Base-by-base conservation (phyloP, 2,113 vertebrate species). In the Pygoscelis antarcticus region DNA sequence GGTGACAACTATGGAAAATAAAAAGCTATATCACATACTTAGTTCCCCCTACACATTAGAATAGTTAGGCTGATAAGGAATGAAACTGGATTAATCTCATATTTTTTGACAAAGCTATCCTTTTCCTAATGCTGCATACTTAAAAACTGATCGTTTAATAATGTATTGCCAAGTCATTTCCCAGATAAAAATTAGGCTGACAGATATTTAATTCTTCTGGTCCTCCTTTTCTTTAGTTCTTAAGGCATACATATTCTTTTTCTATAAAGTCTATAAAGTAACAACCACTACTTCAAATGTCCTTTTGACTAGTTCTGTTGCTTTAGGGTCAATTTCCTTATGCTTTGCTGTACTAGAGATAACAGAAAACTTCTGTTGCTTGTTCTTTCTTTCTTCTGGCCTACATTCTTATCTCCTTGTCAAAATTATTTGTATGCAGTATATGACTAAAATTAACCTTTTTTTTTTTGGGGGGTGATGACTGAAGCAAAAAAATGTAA, bases 301-400 rank as follows among this genome's bases (percentile, higher is more conserved):
- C 21, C 11, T 93, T 96, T 91, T 81, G 68, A 93, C 68, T 93
- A 89, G 23, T 64, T 95, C 80, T 93, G 4, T 87, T 93, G 68
- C 93, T 91, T 81, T 78, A 94, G 81, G 81, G 72, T 87, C 40
- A 75, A 81, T 87, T 94, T 94, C 60, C 55, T 86, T 75, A 78
- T 49, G 16, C 72, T 89, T 93, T 96, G 10, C 36, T 74, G 16
- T 89, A 84, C 19, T 83, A 2, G 3, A 71, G 81, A 81, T 91
- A 95, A 78, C 36, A 70, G 38, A 58, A 84, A 93, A 84, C 55
- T 89, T 89, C 30, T 84, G 8, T 52, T 71, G 7, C 49, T 62
- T 70, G 7, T 46, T 84, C 46, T 70, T 84, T 83, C 32, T 83
- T 83, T 93, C 30, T 91, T 91, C 16, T 3, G 72, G 32, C 60